Conservation (phyloP, 2,797 vertebrate genomes). For the Sebastes itinus region DNA sequence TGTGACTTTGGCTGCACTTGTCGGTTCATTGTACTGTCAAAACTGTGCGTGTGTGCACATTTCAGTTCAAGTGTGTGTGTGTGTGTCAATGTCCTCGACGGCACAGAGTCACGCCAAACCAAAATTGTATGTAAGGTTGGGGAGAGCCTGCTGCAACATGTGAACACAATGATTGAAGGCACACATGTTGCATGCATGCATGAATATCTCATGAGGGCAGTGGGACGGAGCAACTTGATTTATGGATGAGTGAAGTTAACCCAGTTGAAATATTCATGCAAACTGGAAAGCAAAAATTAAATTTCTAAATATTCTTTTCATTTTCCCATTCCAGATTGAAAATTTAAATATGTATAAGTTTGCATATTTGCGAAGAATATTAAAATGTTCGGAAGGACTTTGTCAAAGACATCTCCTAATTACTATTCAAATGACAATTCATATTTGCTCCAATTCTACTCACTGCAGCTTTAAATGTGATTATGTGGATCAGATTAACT, state of each 20-base stretch:
- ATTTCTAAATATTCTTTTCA: slow-evolving; percentile 28
- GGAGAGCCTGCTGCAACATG: not conserved
- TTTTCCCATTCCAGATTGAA: slow-evolving; percentile 14
- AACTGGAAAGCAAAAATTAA: slow-evolving; percentile 14
- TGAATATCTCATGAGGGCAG: slow-evolving; percentile 46
- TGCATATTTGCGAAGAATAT: slow-evolving; percentile 9
- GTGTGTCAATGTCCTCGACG: slow-evolving; percentile 19
- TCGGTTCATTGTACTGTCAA: slow-evolving; percentile 58
- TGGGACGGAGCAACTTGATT: slow-evolving; percentile 43
- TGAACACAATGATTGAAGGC: slow-evolving; percentile 2
- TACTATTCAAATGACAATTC: not conserved
- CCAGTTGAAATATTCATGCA: slow-evolving; percentile 55
- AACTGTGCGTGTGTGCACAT: slow-evolving; percentile 25
- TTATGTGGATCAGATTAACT: not conserved
- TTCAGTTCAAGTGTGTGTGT: slow-evolving; percentile 24
- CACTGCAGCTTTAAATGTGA: not conserved
- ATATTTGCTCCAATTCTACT: too few relatives aligned
- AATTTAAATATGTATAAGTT: slow-evolving; percentile 23
- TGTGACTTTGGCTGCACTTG: slow-evolving; percentile 61
- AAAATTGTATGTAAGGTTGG: slow-evolving; percentile 1
- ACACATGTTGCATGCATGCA: slow-evolving; percentile 39
- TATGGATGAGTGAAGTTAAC: slow-evolving; percentile 56
- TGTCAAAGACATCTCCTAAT: not conserved
- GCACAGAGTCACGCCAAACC: not conserved
- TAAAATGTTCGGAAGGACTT: slow-evolving; percentile 4